A percentile compares a stretch with the other conserved stretches of the same genome.
Evolutionary conservation across 2,113 vertebrate genomes (phyloP).

Genomic region (Corynorhinus townsendii): DNA sequence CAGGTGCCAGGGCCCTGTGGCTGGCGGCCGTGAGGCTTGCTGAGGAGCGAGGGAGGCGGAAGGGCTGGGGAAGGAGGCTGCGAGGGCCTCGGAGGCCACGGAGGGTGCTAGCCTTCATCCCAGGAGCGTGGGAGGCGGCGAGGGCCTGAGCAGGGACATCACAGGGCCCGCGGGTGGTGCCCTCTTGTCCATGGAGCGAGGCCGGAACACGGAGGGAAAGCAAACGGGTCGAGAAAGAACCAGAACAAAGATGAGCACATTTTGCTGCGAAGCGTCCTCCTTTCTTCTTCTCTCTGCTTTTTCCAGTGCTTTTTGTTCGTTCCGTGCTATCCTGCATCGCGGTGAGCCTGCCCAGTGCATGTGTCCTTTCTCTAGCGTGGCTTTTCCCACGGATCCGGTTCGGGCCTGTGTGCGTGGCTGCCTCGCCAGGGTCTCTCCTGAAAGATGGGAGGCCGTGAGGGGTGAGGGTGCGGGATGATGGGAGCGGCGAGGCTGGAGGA

Average conservation of each 20-base stretch:
- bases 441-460: background rate
- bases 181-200: background rate
- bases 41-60: too few species aligned
- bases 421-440: fast-evolving
- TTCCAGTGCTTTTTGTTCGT: background rate
- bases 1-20: background rate
- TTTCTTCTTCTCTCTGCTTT: background rate
- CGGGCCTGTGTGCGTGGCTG: fast-evolving
- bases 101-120: fast-evolving
- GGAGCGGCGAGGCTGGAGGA: too few species aligned
- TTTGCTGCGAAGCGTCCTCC: background rate
- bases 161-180: background rate
- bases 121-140: background rate
- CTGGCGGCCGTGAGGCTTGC: background rate
- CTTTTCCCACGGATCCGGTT: fast-evolving
- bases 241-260: too few species aligned
- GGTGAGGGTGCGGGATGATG: fast-evolving
- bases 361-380: fast-evolving
- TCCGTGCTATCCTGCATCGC: fast-evolving
- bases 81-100: background rate
- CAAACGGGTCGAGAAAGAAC: too few species aligned
- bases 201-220: background rate
- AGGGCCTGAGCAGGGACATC: background rate
- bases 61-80: background rate
- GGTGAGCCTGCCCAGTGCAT: background rate